Percentiles rank a stretch among this genome's conserved stretches.
phyloP scores from a whole-genome alignment of 2,113 vertebrate species.

The Nothocercus julius region DNA sequence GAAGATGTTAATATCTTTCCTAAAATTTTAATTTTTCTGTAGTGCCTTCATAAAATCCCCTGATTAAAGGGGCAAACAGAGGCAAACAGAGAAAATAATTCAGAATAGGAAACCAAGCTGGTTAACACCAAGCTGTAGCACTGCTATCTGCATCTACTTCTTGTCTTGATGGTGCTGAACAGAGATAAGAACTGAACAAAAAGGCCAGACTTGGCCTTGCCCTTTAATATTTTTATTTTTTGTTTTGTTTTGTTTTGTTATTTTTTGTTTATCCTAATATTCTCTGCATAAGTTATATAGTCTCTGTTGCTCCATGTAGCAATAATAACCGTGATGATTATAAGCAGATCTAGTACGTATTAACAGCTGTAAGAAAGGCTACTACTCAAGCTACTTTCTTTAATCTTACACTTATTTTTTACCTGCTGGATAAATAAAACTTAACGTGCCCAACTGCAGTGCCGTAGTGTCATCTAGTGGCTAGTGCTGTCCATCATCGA shows the following conservation, averaged over 20 bases:
- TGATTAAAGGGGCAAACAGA: not conserved
- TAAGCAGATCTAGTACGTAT: not conserved
- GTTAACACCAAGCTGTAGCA: not conserved
- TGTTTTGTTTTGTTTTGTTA: not conserved
- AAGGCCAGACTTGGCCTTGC: not conserved
- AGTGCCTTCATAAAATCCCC: fast-evolving
- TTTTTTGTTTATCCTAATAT: not conserved
- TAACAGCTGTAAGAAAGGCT: not conserved
- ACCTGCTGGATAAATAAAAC: not conserved
- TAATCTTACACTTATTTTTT: not conserved
- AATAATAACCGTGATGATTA: not conserved
- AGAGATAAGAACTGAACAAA: not conserved
- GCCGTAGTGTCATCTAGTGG: not conserved
- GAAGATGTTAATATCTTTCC: not conserved
- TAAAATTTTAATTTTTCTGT: not conserved
- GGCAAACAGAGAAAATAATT: not conserved
- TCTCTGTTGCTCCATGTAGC: not conserved
- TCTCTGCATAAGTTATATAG: fast-evolving
- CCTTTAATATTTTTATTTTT: not conserved
- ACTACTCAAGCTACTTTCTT: not conserved
- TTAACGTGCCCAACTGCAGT: fast-evolving
- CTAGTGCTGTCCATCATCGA: fast-evolving
- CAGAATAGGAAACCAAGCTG: not conserved
- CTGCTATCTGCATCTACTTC: not conserved
- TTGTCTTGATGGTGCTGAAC: not conserved